A percentile compares a stretch with the other conserved stretches of the same genome.
Conservation (phyloP, 2,113 vertebrate genomes). For the Pomatorhinus ruficollis region DNA sequence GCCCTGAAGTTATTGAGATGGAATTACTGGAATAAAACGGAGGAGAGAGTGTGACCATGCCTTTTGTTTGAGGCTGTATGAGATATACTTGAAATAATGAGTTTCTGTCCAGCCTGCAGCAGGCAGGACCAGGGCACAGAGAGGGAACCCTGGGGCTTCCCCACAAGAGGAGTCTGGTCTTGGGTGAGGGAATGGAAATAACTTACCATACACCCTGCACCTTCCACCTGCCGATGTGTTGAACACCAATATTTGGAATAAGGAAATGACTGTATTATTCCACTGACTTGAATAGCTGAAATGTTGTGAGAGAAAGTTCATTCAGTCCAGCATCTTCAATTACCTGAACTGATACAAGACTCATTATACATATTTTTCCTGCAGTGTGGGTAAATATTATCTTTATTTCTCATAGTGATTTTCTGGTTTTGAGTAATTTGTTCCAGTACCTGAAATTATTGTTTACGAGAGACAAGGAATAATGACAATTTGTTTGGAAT, state of each 20-base stretch:
- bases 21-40: neutral
- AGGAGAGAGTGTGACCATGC: neutral
- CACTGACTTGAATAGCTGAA: neutral
- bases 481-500: neutral
- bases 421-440: neutral
- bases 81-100: neutral
- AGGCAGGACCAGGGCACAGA: neutral
- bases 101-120: neutral
- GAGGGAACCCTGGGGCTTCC: neutral
- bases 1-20: neutral
- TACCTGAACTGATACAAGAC: neutral
- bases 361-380: neutral
- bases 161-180: neutral
- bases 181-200: neutral
- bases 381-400: neutral
- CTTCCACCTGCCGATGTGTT: neutral
- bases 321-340: neutral
- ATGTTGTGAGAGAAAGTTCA: neutral
- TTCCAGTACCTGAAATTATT: constrained; percentile 4
- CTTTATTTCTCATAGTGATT: neutral
- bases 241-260: neutral
- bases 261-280: neutral
- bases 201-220: neutral
- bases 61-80: neutral
- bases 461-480: neutral